Evolutionary conservation across 2,113 vertebrate genomes (phyloP).

Genomic region (Oophaga pumilio): DNA sequence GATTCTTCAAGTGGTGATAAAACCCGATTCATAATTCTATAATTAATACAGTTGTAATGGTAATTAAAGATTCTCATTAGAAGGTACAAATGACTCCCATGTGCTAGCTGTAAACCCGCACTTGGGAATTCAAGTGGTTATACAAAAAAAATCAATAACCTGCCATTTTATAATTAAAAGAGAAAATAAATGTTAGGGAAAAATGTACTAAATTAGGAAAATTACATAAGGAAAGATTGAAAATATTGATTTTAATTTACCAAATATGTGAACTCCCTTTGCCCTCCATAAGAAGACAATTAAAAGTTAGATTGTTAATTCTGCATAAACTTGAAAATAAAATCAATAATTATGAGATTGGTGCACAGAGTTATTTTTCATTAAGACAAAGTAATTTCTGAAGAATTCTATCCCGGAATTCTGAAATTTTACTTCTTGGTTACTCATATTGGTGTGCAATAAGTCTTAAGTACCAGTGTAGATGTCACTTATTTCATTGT

Average conservation of each 20-base stretch:
- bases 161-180: conserved; percentile 91
- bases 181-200: conserved; percentile 81
- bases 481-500: neutral
- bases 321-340: conserved; percentile 68
- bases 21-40: conserved; percentile 72
- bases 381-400: conserved; percentile 68
- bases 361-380: conserved; percentile 74
- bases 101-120: conserved; percentile 72
- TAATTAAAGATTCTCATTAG: conserved; percentile 80
- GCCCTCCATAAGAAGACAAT: conserved; percentile 78
- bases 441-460: neutral
- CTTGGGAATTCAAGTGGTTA: conserved; percentile 70
- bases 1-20: conserved; percentile 18
- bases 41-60: conserved; percentile 74
- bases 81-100: conserved; percentile 67
- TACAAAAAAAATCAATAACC: conserved; percentile 82
- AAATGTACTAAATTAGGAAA: conserved; percentile 87
- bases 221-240: conserved; percentile 86
- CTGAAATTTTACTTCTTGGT: neutral
- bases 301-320: conserved; percentile 77
- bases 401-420: conserved; percentile 52
- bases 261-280: conserved; percentile 84
- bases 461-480: neutral
- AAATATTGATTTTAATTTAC: conserved; percentile 94
- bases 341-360: conserved; percentile 73